Evolutionary conservation across 2,888 invertebrate genomes (phyloP).

Genomic region (Oxycera nigricornis): DNA sequence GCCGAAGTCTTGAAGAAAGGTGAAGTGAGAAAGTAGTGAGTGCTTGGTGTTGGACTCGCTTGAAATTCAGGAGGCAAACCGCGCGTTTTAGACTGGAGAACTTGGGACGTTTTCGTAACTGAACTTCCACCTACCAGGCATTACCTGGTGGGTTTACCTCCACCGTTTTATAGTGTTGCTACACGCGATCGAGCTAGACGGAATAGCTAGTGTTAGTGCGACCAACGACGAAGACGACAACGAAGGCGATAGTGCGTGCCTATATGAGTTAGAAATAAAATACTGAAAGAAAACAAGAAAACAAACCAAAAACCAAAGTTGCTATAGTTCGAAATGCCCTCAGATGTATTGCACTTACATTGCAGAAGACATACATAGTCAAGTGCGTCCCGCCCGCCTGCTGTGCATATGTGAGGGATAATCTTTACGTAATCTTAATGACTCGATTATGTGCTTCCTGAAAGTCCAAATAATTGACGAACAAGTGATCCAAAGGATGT

Average conservation of each 20-base stretch:
- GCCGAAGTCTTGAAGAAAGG: background rate
- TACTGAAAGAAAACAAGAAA: slow-evolving; percentile 1
- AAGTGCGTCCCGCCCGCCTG: background rate
- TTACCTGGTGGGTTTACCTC: background rate
- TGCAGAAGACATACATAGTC: too few species aligned
- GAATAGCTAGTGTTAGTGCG: slow-evolving; percentile 1
- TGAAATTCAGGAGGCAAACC: slow-evolving; percentile 21
- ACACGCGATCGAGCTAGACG: background rate
- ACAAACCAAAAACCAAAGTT: too few species aligned
- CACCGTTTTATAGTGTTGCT: background rate
- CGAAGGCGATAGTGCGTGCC: background rate
- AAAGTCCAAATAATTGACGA: background rate
- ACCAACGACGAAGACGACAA: slow-evolving; percentile 19
- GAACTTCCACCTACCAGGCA: slow-evolving; percentile 7
- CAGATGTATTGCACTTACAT: too few species aligned
- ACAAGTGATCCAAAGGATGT: background rate
- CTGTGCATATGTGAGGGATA: background rate
- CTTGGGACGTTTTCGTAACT: slow-evolving; percentile 19
- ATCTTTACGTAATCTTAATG: background rate
- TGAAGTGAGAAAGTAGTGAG: background rate
- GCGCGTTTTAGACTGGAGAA: slow-evolving; percentile 28
- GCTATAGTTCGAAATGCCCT: background rate
- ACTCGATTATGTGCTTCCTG: background rate
- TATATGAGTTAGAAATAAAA: background rate
- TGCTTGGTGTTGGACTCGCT: background rate